Evolutionary conservation across 2,113 vertebrate genomes (phyloP).

Genomic region (Piliocolobus tephrosceles): DNA sequence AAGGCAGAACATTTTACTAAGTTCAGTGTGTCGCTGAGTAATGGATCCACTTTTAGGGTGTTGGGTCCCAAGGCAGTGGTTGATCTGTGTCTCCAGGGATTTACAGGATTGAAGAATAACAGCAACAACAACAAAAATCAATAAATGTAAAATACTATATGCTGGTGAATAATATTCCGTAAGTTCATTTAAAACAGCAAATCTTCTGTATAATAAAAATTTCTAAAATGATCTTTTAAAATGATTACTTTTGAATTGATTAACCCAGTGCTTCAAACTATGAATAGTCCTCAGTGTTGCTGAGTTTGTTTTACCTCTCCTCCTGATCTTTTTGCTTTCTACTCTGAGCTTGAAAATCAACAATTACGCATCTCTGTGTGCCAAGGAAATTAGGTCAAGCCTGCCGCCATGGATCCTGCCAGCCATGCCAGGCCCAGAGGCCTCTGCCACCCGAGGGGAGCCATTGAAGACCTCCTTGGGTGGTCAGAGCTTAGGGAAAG

Average conservation of each 20-base stretch:
- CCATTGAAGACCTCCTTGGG: background rate
- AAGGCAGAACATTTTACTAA: background rate
- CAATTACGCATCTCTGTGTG: background rate
- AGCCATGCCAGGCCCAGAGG: too few relatives aligned
- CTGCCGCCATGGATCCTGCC: background rate
- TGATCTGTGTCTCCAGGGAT: background rate
- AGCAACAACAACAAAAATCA: background rate
- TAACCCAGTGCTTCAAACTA: background rate
- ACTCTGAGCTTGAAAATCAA: background rate
- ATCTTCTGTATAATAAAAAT: background rate
- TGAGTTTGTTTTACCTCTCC: conserved; percentile 17
- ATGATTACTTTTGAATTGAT: background rate
- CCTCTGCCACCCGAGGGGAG: background rate
- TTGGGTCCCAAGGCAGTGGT: background rate
- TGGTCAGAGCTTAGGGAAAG: background rate
- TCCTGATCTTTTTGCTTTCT: conserved; percentile 18
- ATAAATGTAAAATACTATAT: background rate
- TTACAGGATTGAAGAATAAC: background rate
- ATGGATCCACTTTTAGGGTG: background rate
- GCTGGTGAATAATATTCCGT: background rate
- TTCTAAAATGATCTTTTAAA: background rate
- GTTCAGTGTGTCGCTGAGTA: background rate
- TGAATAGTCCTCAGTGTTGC: background rate
- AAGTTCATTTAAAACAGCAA: background rate
- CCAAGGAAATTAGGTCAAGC: background rate